Conservation (phyloP, 2,113 vertebrate species). For the Boulengeromyrus knoepffleri region DNA sequence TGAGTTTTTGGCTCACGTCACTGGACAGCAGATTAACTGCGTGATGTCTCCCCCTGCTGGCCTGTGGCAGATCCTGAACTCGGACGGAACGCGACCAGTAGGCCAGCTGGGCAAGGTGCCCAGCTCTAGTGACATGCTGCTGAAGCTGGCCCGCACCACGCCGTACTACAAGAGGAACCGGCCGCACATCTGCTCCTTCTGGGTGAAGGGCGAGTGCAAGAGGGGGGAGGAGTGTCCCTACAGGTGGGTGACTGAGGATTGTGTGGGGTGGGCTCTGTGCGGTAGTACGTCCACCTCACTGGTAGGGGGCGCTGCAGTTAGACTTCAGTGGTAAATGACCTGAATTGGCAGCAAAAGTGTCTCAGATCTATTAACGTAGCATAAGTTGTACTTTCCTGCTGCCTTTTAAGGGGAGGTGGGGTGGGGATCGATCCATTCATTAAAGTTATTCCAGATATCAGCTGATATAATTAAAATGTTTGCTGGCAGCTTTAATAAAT, state of each 20-base stretch:
- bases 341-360: neutral
- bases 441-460: neutral
- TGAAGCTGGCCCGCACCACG: constrained; percentile 92
- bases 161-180: constrained; percentile 97
- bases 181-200: constrained; percentile 97
- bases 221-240: constrained; percentile 97
- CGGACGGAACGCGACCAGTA: constrained; percentile 84
- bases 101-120: constrained; percentile 87
- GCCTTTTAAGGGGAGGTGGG: neutral
- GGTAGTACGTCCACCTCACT: neutral
- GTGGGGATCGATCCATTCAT: neutral
- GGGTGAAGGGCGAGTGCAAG: constrained; percentile 98
- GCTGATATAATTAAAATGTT: neutral
- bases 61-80: constrained; percentile 74
- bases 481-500: neutral
- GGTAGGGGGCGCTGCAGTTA: neutral
- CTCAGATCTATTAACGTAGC: neutral
- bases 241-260: constrained; percentile 58
- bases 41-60: neutral
- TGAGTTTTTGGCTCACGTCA: neutral
- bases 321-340: neutral
- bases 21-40: too few species aligned
- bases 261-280: neutral
- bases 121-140: constrained; percentile 90
- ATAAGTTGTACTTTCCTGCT: neutral